phyloP scores from a whole-genome alignment of 1,140 invertebrate species.

The Gryon sp. region DNA sequence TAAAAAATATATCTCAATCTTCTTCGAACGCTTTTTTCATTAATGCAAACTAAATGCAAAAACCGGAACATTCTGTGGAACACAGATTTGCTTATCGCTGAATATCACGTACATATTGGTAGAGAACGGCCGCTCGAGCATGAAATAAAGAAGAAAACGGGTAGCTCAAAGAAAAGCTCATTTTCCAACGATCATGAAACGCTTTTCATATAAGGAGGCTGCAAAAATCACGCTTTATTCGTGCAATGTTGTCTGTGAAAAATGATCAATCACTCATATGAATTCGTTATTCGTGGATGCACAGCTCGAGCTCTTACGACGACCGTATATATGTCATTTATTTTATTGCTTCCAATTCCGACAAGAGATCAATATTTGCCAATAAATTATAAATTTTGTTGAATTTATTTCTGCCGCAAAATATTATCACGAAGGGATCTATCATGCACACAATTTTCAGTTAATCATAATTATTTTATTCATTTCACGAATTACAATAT shows the following conservation, averaged over 20 bases:
- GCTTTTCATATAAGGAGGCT: slow-evolving; percentile 73
- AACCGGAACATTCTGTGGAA: slow-evolving; percentile 23
- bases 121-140: slow-evolving; percentile 52
- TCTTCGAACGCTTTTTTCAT: slow-evolving; percentile 33
- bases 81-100: slow-evolving; percentile 45
- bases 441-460: too few relatives aligned
- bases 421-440: too few relatives aligned
- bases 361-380: too few relatives aligned
- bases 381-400: too few relatives aligned
- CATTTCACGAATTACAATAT: neutral
- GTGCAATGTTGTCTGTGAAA: slow-evolving; percentile 60
- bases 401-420: slow-evolving; percentile 25
- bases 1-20: slow-evolving; percentile 11
- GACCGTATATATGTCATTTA: slow-evolving; percentile 45
- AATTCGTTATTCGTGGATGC: slow-evolving; percentile 53
- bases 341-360: too few relatives aligned
- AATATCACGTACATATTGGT: slow-evolving; percentile 49
- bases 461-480: neutral
- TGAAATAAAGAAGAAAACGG: slow-evolving; percentile 69
- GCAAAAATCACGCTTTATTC: slow-evolving; percentile 74
- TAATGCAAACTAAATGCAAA: slow-evolving; percentile 49
- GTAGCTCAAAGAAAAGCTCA: slow-evolving; percentile 75
- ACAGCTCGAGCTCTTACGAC: slow-evolving; percentile 17
- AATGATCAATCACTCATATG: slow-evolving; percentile 66
- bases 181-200: slow-evolving; percentile 75